Evolutionary conservation across 1,140 invertebrate genomes (phyloP).

Genomic region (Drosophila lacteicornis): DNA sequence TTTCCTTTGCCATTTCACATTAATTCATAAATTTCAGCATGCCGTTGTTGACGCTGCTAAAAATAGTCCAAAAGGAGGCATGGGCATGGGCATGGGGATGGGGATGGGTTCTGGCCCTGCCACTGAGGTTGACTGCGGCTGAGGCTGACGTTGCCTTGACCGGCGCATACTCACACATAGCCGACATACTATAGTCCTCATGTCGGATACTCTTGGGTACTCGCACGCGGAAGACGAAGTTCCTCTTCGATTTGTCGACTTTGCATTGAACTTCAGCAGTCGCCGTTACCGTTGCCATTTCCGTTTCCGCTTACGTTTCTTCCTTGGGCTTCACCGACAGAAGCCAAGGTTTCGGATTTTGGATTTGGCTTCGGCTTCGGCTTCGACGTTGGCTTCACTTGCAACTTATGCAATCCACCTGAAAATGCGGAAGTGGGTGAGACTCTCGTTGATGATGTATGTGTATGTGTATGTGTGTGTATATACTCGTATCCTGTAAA

Average conservation of each 20-base stretch:
- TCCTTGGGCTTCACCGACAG: constrained; percentile 10
- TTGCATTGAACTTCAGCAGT: constrained; percentile 70
- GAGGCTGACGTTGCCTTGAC: constrained; percentile 62
- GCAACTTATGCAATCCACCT: constrained; percentile 52
- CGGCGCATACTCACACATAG: constrained; percentile 50
- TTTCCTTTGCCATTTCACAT: constrained; percentile 29
- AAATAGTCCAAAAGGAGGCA: constrained; percentile 28
- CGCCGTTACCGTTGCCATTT: constrained; percentile 11
- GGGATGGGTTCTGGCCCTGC: constrained; percentile 1
- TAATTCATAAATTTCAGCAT: constrained; percentile 50
- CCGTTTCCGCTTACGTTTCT: constrained; percentile 11
- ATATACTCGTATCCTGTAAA: constrained; percentile 50
- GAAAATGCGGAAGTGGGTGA: constrained; percentile 62
- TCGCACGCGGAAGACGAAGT: constrained; percentile 21
- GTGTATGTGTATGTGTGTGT: constrained; percentile 5
- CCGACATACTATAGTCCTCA: constrained; percentile 1
- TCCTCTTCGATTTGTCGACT: constrained; percentile 57
- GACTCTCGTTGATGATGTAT: constrained; percentile 9
- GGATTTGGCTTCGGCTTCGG: not conserved
- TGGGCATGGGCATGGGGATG: not conserved
- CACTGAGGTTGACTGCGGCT: constrained; percentile 11
- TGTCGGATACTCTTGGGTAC: constrained; percentile 11
- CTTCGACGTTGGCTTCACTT: constrained; percentile 11
- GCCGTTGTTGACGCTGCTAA: constrained; percentile 46
- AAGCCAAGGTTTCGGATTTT: not conserved